Evolutionary conservation across 2,113 vertebrate species (phyloP).

Genomic region (Ariopsis seemanni): DNA sequence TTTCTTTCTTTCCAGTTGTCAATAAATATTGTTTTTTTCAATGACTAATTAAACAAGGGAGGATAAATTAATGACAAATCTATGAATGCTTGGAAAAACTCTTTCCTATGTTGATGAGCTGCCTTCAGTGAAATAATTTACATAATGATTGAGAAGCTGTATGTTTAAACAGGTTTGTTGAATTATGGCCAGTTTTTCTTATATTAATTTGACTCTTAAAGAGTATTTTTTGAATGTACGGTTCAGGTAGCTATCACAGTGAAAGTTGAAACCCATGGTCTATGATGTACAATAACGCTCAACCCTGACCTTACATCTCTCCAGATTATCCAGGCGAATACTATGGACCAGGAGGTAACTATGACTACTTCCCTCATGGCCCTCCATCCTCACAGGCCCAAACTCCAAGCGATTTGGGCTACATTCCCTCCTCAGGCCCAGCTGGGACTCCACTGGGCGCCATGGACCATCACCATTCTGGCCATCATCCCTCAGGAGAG

Average conservation of each 20-base stretch:
- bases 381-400: conserved; percentile 92
- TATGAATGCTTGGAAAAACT: not conserved
- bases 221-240: not conserved
- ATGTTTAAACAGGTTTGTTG: not conserved
- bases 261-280: not conserved
- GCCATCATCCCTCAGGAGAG: conserved; percentile 87
- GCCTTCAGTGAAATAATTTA: not conserved
- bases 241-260: not conserved
- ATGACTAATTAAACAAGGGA: not conserved
- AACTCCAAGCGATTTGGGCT: conserved; percentile 92
- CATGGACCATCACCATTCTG: conserved; percentile 86
- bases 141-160: not conserved
- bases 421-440: conserved; percentile 88
- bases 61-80: not conserved
- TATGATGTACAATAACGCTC: not conserved
- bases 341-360: conserved; percentile 90
- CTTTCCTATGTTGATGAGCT: not conserved
- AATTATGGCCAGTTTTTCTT: not conserved
- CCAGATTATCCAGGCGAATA: conserved; percentile 95
- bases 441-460: conserved; percentile 87
- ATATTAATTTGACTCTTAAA: not conserved
- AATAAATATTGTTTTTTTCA: not conserved
- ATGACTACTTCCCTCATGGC: conserved; percentile 94
- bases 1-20: not conserved
- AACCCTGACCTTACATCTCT: not conserved